phyloP scores from a whole-genome alignment of 2,113 vertebrate species.

The Plestiodon gilberti region DNA sequence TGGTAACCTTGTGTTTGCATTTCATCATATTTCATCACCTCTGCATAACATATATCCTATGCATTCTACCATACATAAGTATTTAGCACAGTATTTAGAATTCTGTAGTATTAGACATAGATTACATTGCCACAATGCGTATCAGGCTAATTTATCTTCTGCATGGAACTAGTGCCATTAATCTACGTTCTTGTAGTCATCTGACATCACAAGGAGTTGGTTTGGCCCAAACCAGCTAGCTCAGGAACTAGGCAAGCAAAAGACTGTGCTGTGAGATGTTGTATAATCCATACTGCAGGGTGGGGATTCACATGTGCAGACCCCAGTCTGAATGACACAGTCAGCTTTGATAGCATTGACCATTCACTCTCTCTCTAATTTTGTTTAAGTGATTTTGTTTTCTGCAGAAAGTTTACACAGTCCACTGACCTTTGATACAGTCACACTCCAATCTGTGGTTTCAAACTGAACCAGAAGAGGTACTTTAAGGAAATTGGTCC shows the following conservation, averaged over 20 bases:
- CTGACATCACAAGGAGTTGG: not conserved
- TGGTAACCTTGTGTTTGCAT: no score
- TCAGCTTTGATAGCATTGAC: not conserved
- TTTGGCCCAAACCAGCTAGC: not conserved
- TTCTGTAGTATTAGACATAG: no score
- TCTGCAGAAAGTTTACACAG: not conserved
- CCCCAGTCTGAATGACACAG: not conserved
- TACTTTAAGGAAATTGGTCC: not conserved
- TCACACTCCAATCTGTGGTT: not conserved
- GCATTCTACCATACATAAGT: no score
- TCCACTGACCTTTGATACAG: not conserved
- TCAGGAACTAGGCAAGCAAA: not conserved
- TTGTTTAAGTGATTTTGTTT: no score
- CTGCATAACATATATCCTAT: no score
- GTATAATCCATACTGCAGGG: not conserved
- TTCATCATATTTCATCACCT: no score
- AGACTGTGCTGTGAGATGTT: not conserved
- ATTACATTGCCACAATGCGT: no score
- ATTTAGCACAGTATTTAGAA: no score
- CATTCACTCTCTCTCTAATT: not conserved
- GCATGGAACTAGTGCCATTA: no score
- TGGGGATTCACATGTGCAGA: not conserved
- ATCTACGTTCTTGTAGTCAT: rapidly evolving
- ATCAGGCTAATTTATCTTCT: no score
- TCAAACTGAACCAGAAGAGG: not conserved